Evolutionary conservation across 2,113 vertebrate genomes (phyloP), one percentile per base, ranked within the genome.

Genomic region (Oophaga pumilio): DNA sequence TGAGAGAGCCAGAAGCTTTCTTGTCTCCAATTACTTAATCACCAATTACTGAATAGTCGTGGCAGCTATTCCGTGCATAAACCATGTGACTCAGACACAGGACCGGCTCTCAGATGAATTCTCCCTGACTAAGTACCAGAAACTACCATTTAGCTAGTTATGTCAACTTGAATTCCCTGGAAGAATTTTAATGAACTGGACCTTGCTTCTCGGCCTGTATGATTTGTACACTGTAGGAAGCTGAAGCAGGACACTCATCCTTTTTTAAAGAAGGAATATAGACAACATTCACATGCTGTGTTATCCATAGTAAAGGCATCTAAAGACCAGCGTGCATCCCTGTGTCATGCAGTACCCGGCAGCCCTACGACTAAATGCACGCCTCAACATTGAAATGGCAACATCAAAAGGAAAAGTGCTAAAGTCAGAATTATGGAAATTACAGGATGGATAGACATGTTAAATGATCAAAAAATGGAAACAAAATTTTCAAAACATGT

Each of bases 21-120:
- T 74, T 74, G 33, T 74, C 71, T 74, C 71, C 71, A 74, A 74
- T 74, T 74, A 74, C 71, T 74, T 74, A 74, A 74, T 74, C 43
- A 74, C 71, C 43, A 74, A 74, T 74, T 74, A 74, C 71, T 49
- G 71, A 74, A 74, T 74, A 74, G 18, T 74, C 18, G 20, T 49
- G 43, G 71, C 33, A 74, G 43, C 8, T 22, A 50, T 74, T 74
- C 18, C 9, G 43, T 50, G 7, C 18, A 73, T 73, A 43, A 73
- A 43, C 7, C 33, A 49, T 50, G 43, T 74, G 71, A 74, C 18
- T 74, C 71, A 74, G 43, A 12, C 71, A 10, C 15, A 33, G 17
- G 43, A 49, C 13, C 4, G 20, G 17, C 6, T 28, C 9, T 33
- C 12, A 28, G 4, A 69, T 69, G 13, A 28, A 28, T 28, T 15